Conservation (phyloP, 2,888 invertebrate genomes). For the Drosophila barbarae region DNA sequence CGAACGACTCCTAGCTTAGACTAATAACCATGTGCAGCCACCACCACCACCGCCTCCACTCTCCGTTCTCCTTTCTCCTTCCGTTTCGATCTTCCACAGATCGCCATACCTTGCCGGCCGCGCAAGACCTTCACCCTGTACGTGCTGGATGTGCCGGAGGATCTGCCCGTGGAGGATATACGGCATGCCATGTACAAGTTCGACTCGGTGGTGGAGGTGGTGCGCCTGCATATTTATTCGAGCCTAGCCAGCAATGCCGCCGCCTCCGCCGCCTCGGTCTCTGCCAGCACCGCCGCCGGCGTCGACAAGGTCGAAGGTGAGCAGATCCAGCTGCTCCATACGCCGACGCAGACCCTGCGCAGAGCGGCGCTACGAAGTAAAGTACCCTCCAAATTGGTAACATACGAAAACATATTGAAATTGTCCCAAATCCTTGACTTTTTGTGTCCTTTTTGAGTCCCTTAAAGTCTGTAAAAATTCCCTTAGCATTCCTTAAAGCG, state of each 20-base stretch:
- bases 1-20: slow-evolving; percentile 30
- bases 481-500: background rate
- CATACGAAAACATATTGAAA: slow-evolving; percentile 17
- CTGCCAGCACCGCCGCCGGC: slow-evolving; percentile 40
- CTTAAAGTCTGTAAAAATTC: background rate
- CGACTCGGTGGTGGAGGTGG: slow-evolving; percentile 89
- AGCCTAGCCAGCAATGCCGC: slow-evolving; percentile 43
- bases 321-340: slow-evolving; percentile 50
- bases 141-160: slow-evolving; percentile 90
- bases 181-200: slow-evolving; percentile 90
- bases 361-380: slow-evolving; percentile 66
- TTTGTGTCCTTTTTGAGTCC: background rate
- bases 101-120: slow-evolving; percentile 91
- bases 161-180: slow-evolving; percentile 91
- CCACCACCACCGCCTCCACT: slow-evolving; percentile 15
- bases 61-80: slow-evolving; percentile 29
- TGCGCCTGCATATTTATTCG: slow-evolving; percentile 82
- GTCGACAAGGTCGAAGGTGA: slow-evolving; percentile 77
- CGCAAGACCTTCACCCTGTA: slow-evolving; percentile 92
- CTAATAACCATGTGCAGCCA: slow-evolving; percentile 24
- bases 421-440: background rate
- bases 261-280: slow-evolving; percentile 61
- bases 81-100: slow-evolving; percentile 78
- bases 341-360: slow-evolving; percentile 61
- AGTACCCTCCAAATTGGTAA: slow-evolving; percentile 49